These are phyloP conservation scores for Climacteris rufus DNA, from an alignment of 2,113 vertebrate genomes.

Conservation along the genomic window DNA sequence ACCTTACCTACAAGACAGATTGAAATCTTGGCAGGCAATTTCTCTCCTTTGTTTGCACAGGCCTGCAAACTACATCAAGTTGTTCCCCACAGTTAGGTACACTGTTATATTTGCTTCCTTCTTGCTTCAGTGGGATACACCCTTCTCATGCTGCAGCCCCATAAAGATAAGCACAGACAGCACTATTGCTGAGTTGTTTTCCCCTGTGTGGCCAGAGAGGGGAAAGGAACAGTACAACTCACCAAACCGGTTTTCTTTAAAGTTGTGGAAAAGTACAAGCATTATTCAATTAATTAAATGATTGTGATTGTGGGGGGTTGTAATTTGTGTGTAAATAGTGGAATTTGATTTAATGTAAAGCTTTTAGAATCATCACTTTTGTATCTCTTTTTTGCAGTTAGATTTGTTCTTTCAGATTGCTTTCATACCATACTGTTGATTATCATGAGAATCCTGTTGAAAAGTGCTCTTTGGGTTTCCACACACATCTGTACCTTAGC, in stretches of 20 bases:
- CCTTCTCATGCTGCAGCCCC: neutral
- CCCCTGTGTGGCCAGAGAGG: neutral
- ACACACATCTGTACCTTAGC: neutral
- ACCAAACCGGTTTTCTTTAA: neutral
- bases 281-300: neutral
- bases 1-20: neutral
- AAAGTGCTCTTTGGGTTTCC: neutral
- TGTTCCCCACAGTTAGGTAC: neutral
- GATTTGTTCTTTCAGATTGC: neutral
- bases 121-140: neutral
- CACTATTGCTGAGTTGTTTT: neutral
- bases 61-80: neutral
- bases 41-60: neutral
- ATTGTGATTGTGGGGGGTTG: neutral
- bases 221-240: neutral
- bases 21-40: neutral
- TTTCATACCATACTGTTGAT: neutral
- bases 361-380: neutral
- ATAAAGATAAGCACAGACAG: neutral
- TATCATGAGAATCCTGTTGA: neutral
- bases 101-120: neutral
- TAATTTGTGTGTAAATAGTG: neutral
- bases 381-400: neutral
- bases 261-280: neutral
- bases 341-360: neutral